Evolutionary conservation across 2,113 vertebrate species (phyloP), one percentile per base, ranked within the genome.

Genomic region (Propithecus coquereli): DNA sequence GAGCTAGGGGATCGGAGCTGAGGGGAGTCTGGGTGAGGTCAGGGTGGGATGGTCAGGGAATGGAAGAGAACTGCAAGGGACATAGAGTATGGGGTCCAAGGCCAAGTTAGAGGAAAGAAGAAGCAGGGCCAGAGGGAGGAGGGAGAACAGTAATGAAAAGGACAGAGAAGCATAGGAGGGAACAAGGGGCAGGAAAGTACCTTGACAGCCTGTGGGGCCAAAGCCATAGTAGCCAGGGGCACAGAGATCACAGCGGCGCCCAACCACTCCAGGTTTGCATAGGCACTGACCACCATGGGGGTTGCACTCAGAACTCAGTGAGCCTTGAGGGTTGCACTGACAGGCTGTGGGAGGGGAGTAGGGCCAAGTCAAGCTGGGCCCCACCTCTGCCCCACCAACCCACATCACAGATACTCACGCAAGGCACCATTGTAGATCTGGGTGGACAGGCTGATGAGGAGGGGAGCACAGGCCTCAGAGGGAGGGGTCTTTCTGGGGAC

Each of bases 321-420:
- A 99, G 65, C 99, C 99, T 97, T 99, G 99, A 50, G 98, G 99
- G 97, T 99, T 98, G 1, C 99, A 99, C 94, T 98, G 98, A 97
- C 99, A 99, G 45, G 99, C 99, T 99, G 97, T 0, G 8, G 91
- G 61, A 96, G 54, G 2, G 47, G 81, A 10, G 3, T 0, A 47
- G 40, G 68, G n/a, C 23, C 52, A 54, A n/a, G 57, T 96, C 84
- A 89, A 79, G 7, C 47, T 61, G 32, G 59, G 12, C 30, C 37
- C 40, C 43, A 40, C 37, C 65, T 50, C 87, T 11, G 0, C 6
- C 84, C 91, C 0, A 1, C 12, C 14, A 0, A 1, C 47, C 70
- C 34, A 0, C 32, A 13, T 0, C 6, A 25, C 1, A 30, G 50
- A 0, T 16, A 99, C 99, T 99, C 97, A 99, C 99, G 40, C 94